Evolutionary conservation across 2,888 invertebrate species (phyloP).

Genomic region (Tetramorium bicarinatum): DNA sequence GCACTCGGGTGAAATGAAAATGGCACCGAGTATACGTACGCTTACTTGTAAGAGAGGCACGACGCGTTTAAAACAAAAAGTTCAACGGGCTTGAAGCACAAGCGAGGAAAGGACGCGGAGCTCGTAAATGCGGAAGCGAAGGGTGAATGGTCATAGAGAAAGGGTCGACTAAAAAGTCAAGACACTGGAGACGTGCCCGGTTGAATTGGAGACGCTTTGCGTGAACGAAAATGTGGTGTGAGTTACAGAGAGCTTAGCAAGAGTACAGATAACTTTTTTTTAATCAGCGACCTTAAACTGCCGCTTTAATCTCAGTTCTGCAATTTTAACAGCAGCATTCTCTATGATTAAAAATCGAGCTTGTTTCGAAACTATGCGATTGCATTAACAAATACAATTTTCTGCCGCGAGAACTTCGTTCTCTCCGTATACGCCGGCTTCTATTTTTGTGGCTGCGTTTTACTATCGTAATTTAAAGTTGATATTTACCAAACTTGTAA

Average conservation of each 20-base stretch:
- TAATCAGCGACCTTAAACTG: constrained; percentile 35
- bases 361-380: constrained; percentile 46
- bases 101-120: constrained; percentile 25
- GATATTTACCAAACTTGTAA: background rate
- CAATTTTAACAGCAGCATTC: constrained; percentile 5
- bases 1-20: constrained; percentile 77
- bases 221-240: constrained; percentile 15
- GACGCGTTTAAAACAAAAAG: constrained; percentile 57
- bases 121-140: constrained; percentile 18
- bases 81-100: constrained; percentile 46
- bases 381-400: constrained; percentile 50
- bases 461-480: constrained; percentile 30
- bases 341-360: constrained; percentile 45
- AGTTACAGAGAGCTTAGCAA: constrained; percentile 2
- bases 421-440: background rate
- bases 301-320: constrained; percentile 41
- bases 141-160: constrained; percentile 62
- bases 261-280: constrained; percentile 31
- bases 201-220: constrained; percentile 38
- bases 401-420: constrained; percentile 6
- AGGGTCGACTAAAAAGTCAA: constrained; percentile 60
- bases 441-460: constrained; percentile 5
- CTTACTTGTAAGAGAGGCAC: constrained; percentile 53
- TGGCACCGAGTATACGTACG: constrained; percentile 61
- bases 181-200: constrained; percentile 27